phyloP scores from a whole-genome alignment of 2,797 vertebrate genomes.

The Phrynocephalus guinanensis region DNA sequence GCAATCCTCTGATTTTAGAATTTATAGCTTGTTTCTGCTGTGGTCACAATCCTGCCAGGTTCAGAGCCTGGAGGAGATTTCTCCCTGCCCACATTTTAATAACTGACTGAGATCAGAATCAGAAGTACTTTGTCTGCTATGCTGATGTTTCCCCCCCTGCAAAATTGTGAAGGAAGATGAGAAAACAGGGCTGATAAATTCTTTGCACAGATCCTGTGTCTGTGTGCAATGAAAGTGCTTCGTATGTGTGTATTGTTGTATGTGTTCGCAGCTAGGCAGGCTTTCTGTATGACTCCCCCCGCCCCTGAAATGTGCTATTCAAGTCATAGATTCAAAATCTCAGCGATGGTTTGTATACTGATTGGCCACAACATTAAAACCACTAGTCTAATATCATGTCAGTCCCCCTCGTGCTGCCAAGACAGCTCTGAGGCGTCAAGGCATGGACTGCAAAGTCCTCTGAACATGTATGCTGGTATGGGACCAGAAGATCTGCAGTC shows the following conservation, averaged over 20 bases:
- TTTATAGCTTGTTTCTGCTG: not conserved
- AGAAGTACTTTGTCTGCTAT: not conserved
- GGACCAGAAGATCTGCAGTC: no score
- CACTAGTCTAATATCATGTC: no score
- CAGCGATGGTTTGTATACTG: no score
- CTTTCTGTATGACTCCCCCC: not conserved
- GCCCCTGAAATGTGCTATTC: not conserved
- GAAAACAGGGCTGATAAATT: conserved; percentile 1
- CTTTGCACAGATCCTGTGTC: not conserved
- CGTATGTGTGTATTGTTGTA: not conserved
- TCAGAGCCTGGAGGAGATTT: conserved; percentile 26
- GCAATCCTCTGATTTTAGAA: conserved; percentile 22
- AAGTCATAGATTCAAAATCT: not conserved
- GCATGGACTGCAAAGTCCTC: no score
- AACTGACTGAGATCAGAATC: conserved; percentile 19
- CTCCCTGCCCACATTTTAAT: conserved; percentile 45
- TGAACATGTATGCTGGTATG: no score
- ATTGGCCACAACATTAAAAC: no score
- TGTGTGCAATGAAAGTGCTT: not conserved
- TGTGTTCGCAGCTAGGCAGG: not conserved
- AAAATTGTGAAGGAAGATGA: not conserved
- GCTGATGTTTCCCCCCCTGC: not conserved
- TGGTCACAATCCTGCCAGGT: conserved; percentile 27
- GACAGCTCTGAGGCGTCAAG: no score
- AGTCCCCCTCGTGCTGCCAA: no score